A percentile compares a stretch with the other conserved stretches of the same genome.
Conservation (phyloP, 2,797 vertebrate genomes). For the Chelmon rostratus region DNA sequence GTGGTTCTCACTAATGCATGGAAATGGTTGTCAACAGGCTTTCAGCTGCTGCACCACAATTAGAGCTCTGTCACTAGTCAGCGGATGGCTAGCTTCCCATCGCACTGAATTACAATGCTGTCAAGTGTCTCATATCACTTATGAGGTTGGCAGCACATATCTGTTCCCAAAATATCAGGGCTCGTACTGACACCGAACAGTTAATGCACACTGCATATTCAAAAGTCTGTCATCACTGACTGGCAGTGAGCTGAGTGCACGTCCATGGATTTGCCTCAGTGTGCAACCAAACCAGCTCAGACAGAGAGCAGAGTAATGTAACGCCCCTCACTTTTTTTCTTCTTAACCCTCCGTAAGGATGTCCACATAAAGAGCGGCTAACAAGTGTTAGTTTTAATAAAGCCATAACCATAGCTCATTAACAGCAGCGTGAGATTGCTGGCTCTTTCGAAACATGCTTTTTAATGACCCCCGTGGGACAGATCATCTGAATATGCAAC, state of each 20-base stretch:
- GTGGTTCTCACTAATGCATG: constrained; percentile 80
- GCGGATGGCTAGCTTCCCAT: constrained; percentile 75
- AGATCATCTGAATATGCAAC: constrained; percentile 83
- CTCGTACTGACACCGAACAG: constrained; percentile 59
- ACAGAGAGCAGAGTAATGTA: constrained; percentile 23
- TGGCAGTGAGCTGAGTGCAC: constrained; percentile 38
- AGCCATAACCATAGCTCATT: constrained; percentile 80
- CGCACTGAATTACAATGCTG: constrained; percentile 79
- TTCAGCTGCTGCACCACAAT: constrained; percentile 80
- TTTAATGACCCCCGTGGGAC: constrained; percentile 84
- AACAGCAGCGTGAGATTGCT: constrained; percentile 69
- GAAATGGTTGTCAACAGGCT: constrained; percentile 82
- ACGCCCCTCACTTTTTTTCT: background rate
- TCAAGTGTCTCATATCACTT: constrained; percentile 82
- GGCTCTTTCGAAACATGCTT: constrained; percentile 78
- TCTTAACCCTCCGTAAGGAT: constrained; percentile 32
- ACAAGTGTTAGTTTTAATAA: constrained; percentile 81
- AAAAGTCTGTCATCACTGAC: constrained; percentile 55
- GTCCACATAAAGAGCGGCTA: constrained; percentile 65
- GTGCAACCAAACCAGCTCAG: background rate
- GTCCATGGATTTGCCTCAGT: constrained; percentile 46
- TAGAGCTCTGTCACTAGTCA: constrained; percentile 75
- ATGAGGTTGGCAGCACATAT: constrained; percentile 75
- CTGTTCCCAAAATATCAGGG: constrained; percentile 72
- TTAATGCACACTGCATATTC: constrained; percentile 72